A percentile compares a stretch with the other conserved stretches of the same genome.
phyloP scores from a whole-genome alignment of 92 coral and sea anemone species.

The Actinostola sp. region DNA sequence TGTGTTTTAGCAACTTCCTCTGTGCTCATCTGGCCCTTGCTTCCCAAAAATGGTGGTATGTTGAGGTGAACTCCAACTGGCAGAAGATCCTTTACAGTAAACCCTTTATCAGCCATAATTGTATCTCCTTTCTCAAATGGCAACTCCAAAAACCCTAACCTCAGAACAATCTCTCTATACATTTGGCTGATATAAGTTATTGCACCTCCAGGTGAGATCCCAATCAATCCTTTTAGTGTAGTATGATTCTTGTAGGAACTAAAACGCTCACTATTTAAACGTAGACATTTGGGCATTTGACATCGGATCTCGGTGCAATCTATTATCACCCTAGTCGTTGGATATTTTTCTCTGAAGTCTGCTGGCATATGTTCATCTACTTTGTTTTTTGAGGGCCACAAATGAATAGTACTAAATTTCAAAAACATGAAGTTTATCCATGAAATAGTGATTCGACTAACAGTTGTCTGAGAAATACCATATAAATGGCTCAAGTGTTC shows the following conservation, averaged over 20 bases:
- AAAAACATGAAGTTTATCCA: conserved; percentile 55
- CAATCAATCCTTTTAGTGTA: conserved; percentile 61
- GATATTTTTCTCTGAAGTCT: conserved; percentile 31
- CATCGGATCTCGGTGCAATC: conserved; percentile 64
- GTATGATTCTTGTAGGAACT: conserved; percentile 57
- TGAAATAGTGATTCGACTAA: conserved; percentile 42
- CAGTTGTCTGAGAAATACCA: conserved; percentile 53
- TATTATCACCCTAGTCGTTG: conserved; percentile 51
- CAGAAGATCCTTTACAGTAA: conserved; percentile 53
- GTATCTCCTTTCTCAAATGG: conserved; percentile 57
- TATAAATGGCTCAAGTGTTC: conserved; percentile 57
- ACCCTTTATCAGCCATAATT: conserved; percentile 75
- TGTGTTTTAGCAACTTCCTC: conserved; percentile 68
- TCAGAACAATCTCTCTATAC: conserved; percentile 53
- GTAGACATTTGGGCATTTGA: conserved; percentile 73
- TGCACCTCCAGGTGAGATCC: conserved; percentile 68
- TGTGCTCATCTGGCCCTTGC: conserved; percentile 56
- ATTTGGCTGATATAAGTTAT: conserved; percentile 61
- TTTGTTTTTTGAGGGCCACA: conserved; percentile 36
- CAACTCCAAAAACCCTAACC: conserved; percentile 48
- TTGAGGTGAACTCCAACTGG: conserved; percentile 65
- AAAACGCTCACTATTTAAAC: conserved; percentile 47
- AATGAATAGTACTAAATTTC: conserved; percentile 8
- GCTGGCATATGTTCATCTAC: conserved; percentile 24
- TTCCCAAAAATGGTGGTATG: conserved; percentile 65